These are phyloP conservation scores for Trogon surrucura DNA, from an alignment of 2,113 vertebrate genomes.

Conservation along the genomic window DNA sequence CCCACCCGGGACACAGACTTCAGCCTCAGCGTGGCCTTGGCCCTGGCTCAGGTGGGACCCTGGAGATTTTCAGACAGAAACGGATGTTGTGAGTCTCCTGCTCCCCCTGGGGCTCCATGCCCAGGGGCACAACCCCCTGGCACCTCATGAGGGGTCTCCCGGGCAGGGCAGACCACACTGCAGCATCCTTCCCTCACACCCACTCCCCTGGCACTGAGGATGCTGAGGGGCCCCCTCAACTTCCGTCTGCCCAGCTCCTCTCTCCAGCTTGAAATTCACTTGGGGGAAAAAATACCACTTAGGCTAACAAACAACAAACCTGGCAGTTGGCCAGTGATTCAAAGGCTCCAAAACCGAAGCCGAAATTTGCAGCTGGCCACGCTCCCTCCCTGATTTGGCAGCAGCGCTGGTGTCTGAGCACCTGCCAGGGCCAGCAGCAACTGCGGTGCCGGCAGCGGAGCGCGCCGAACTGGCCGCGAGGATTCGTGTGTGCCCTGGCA, in stretches of 20 bases:
- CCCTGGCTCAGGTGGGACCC: not conserved
- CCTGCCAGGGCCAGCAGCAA: slow-evolving; percentile 18
- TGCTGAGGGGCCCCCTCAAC: not conserved
- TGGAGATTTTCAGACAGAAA: not conserved
- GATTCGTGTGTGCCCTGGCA: not conserved
- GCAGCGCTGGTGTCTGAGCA: not conserved
- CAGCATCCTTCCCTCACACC: not conserved
- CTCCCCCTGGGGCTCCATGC: not conserved
- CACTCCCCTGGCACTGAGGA: fast-evolving
- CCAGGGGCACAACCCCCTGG: not conserved
- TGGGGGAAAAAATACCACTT: slow-evolving; percentile 26
- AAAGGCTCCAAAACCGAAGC: slow-evolving; percentile 38
- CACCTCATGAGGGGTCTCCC: fast-evolving
- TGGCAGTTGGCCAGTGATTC: slow-evolving; percentile 37
- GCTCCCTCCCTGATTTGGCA: slow-evolving; percentile 42
- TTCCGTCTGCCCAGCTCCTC: not conserved
- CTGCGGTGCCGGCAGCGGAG: not conserved
- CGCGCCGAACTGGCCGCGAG: not conserved
- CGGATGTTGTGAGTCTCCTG: fast-evolving
- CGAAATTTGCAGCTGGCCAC: slow-evolving; percentile 55
- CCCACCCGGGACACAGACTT: not conserved
- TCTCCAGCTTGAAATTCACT: slow-evolving; percentile 39
- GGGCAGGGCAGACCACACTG: fast-evolving
- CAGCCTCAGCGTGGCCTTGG: not conserved
- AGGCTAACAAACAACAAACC: slow-evolving; percentile 43